These are phyloP conservation scores for Palythoa heliodiscus DNA, from an alignment of 92 coral and sea anemone species.

Conservation along the genomic window DNA sequence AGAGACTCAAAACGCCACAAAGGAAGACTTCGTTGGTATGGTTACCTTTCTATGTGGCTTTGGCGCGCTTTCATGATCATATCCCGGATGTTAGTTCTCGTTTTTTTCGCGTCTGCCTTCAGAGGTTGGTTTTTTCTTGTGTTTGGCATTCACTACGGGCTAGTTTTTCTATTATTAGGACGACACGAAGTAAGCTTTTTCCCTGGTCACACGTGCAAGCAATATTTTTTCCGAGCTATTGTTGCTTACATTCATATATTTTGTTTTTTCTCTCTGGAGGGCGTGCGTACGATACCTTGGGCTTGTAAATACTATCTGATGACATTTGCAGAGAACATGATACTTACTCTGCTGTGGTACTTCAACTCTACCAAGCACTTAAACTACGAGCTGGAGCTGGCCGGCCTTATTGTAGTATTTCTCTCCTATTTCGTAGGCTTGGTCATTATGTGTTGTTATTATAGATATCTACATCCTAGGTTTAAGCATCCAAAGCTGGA, in stretches of 20 bases:
- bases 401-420: conserved; percentile 67
- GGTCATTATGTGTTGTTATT: conserved; percentile 68
- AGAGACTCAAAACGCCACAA: conserved; percentile 80
- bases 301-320: conserved; percentile 64
- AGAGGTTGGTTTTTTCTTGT: conserved; percentile 73
- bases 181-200: conserved; percentile 74
- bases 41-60: conserved; percentile 79
- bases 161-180: conserved; percentile 51
- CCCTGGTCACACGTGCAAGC: conserved; percentile 62
- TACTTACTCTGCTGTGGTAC: conserved; percentile 76
- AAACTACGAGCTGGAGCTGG: conserved; percentile 63
- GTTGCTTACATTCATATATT: conserved; percentile 79
- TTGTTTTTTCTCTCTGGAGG: conserved; percentile 78
- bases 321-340: conserved; percentile 61
- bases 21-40: conserved; percentile 83
- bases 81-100: conserved; percentile 76
- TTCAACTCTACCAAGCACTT: conserved; percentile 58
- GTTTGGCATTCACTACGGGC: conserved; percentile 51
- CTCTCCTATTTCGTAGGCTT: conserved; percentile 56
- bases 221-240: conserved; percentile 66
- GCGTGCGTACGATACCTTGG: conserved; percentile 67
- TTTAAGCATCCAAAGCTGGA: conserved; percentile 62
- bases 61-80: conserved; percentile 83
- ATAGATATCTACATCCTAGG: conserved; percentile 73
- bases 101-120: conserved; percentile 83